Evolutionary conservation across 1,140 invertebrate species (phyloP), one percentile per base, ranked within the genome.

Genomic region (Anoplophora glabripennis): DNA sequence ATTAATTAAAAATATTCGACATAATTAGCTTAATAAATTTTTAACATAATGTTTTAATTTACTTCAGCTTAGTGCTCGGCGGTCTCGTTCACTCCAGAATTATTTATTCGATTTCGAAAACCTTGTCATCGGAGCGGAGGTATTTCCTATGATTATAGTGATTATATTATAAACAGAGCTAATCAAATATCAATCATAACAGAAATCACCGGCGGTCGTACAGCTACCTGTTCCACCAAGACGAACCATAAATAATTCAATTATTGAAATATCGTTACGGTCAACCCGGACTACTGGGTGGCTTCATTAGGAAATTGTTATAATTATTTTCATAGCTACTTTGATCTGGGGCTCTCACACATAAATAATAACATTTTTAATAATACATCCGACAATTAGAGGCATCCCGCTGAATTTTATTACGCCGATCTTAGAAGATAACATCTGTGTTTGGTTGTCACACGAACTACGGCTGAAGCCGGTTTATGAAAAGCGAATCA

Each of bases 201-300:
- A 55, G 59, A 55, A 49, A 55, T 55, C 53, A 45, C 52, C 38
- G 59, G 21, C 21, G 5, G 2, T 28, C 21, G 21, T 28, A 28
- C 21, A 28, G 21, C 55, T 59, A 56, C 59, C 64, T 63, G 64
- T 66, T 53, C 52, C 18, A 44, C 37, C 49, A 41, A 45, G 60
- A 57, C 61, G 28, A 33, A 33, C 41, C 48, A 66, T 66, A 66
- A 66, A 66, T 66, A 66, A 66, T 66, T 66, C 64, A 64, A 66
- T 66, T 66, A 66, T 66, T 64, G 61, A 64, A 66, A 63, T 66
- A 52, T 63, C 51, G 54, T 57, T 66, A 40, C 57, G 59, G 41
- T 47, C 18, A 38, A 35, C 33, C 33, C 44, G 36, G 33, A 36
- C 64, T 60, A 66, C 64, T 66, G 64, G 64, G 64, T 66, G 64